phyloP scores from a whole-genome alignment of 2,888 invertebrate genomes.

The Drosophila gaucha region DNA sequence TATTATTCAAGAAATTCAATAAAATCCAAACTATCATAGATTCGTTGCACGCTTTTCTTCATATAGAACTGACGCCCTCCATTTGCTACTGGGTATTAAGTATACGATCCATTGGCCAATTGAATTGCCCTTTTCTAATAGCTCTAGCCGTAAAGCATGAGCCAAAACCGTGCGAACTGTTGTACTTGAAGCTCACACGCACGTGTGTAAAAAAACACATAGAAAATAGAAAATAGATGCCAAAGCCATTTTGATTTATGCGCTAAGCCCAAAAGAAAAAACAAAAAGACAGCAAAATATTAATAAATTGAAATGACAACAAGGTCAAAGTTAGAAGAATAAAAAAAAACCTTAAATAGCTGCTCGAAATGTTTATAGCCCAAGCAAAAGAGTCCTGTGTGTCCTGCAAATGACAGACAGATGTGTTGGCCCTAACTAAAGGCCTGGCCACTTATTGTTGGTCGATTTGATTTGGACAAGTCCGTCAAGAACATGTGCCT shows the following conservation, averaged over 20 bases:
- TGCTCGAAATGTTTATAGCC: constrained; percentile 13
- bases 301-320: constrained; percentile 69
- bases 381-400: no score
- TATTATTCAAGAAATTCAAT: no score
- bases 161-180: constrained; percentile 31
- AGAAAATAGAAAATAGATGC: constrained; percentile 26
- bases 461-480: constrained; percentile 45
- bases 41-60: no score
- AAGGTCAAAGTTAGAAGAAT: constrained; percentile 26
- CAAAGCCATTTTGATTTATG: constrained; percentile 60
- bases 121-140: constrained; percentile 32
- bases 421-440: constrained; percentile 17
- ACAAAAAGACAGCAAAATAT: constrained; percentile 44
- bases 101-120: constrained; percentile 32
- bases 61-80: neutral
- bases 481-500: constrained; percentile 64
- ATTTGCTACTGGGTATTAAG: constrained; percentile 5
- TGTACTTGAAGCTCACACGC: constrained; percentile 4
- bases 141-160: constrained; percentile 25
- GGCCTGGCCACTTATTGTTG: constrained; percentile 39
- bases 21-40: no score
- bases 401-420: constrained; percentile 52
- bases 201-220: constrained; percentile 36
- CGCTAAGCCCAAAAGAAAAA: constrained; percentile 14
- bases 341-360: constrained; percentile 6